Conservation (phyloP, 2,113 vertebrate genomes). For the Istiophorus platypterus region DNA sequence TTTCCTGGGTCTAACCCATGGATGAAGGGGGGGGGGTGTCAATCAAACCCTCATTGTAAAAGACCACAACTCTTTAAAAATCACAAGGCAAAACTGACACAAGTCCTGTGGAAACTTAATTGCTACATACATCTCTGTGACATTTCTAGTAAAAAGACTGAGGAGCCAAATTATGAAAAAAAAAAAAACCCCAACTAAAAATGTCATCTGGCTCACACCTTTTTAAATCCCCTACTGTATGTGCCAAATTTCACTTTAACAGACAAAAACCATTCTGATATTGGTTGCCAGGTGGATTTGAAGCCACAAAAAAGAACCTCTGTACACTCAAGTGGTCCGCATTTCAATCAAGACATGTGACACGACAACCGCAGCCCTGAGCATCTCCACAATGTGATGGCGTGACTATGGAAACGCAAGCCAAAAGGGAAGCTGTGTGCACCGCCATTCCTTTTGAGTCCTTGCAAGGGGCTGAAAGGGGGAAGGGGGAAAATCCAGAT, state of each 20-base stretch:
- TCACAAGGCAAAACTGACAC: slow-evolving; percentile 76
- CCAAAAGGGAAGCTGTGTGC: slow-evolving; percentile 51
- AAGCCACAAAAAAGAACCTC: slow-evolving; percentile 63
- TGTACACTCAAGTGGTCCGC: slow-evolving; percentile 73
- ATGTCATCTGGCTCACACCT: slow-evolving; percentile 30
- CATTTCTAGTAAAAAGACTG: slow-evolving; percentile 54
- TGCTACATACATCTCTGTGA: slow-evolving; percentile 66
- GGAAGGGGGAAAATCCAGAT: slow-evolving; percentile 1
- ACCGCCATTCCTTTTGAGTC: slow-evolving; percentile 60
- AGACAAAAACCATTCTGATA: slow-evolving; percentile 57
- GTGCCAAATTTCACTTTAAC: slow-evolving; percentile 57
- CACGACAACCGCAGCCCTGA: slow-evolving; percentile 65
- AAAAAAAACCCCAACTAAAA: slow-evolving; percentile 49
- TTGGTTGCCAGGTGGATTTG: slow-evolving; percentile 52
- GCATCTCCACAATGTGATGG: slow-evolving; percentile 64
- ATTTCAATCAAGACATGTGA: slow-evolving; percentile 66
- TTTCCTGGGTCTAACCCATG: slow-evolving; percentile 59
- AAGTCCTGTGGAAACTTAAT: slow-evolving; percentile 55
- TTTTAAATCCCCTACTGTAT: slow-evolving; percentile 38
- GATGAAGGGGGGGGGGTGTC: slow-evolving; percentile 59
- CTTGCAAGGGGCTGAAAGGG: slow-evolving; percentile 37
- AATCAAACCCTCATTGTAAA: slow-evolving; percentile 77
- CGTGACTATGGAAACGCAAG: slow-evolving; percentile 66
- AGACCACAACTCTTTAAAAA: slow-evolving; percentile 73
- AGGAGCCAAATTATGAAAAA: slow-evolving; percentile 48